These are phyloP conservation scores for Thomomys bottae DNA, from an alignment of 2,113 vertebrate genomes.

Conservation along the genomic window DNA sequence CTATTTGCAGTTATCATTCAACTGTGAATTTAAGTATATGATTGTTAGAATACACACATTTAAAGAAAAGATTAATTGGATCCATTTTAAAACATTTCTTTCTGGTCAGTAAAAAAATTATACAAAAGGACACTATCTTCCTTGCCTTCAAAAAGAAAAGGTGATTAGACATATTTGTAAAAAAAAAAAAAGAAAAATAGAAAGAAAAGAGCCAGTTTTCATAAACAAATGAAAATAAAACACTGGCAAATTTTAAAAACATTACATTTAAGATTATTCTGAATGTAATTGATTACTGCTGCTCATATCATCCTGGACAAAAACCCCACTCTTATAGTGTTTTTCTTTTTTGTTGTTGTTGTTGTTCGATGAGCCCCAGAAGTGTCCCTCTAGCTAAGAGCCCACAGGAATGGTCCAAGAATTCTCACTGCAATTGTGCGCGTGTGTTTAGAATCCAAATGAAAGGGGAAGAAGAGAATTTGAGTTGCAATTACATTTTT, in stretches of 20 bases:
- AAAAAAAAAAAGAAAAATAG: conserved; percentile 15
- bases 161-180: conserved; percentile 59
- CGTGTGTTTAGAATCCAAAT: conserved; percentile 87
- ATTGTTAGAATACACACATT: conserved; percentile 59
- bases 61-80: conserved; percentile 67
- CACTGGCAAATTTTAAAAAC: conserved; percentile 43
- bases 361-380: conserved; percentile 85
- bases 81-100: conserved; percentile 66
- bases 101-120: conserved; percentile 64
- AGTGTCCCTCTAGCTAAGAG: conserved; percentile 87
- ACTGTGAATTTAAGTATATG: conserved; percentile 74
- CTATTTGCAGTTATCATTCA: conserved; percentile 68
- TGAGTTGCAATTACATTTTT: conserved; percentile 80
- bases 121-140: conserved; percentile 50
- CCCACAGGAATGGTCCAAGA: conserved; percentile 86
- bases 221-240: conserved; percentile 58
- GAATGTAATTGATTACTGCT: conserved; percentile 70
- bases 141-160: conserved; percentile 36
- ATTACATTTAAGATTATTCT: conserved; percentile 53
- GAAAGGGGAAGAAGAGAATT: conserved; percentile 82
- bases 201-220: neutral
- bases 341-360: conserved; percentile 66
- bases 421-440: conserved; percentile 86
- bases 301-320: conserved; percentile 72
- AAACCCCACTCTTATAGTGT: conserved; percentile 80